Evolutionary conservation across 2,888 invertebrate genomes (phyloP).

Genomic region (Hydrotaea cyrtoneurina): DNA sequence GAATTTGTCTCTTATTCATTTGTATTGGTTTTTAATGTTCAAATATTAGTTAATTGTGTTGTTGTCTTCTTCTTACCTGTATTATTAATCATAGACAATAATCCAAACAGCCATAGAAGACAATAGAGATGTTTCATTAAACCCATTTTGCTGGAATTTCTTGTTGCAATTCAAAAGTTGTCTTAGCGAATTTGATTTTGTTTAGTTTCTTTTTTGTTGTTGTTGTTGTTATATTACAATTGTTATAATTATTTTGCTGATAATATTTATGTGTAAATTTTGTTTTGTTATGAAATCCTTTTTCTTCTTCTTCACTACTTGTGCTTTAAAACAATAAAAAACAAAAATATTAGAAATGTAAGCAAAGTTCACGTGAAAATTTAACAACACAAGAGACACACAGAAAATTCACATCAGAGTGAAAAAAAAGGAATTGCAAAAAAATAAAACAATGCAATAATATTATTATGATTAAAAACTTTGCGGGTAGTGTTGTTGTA

Average conservation of each 20-base stretch:
- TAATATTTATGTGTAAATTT: neutral
- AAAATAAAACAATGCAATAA: constrained; percentile 5
- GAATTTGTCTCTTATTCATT: too few species aligned
- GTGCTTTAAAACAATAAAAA: constrained; percentile 15
- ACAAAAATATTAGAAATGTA: neutral
- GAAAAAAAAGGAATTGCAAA: neutral
- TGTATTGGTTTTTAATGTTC: neutral
- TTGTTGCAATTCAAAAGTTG: constrained; percentile 46
- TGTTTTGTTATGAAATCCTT: constrained; percentile 17
- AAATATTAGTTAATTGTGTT: neutral
- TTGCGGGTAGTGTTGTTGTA: constrained; percentile 1
- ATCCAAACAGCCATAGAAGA: constrained; percentile 78
- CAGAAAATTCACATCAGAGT: constrained; percentile 17
- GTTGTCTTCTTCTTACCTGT: constrained; percentile 75
- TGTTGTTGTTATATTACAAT: constrained; percentile 16
- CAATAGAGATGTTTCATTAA: constrained; percentile 70
- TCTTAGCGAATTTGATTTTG: constrained; percentile 70
- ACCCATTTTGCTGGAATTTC: constrained; percentile 72
- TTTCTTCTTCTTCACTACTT: constrained; percentile 1
- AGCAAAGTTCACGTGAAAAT: constrained; percentile 30
- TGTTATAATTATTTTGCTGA: constrained; percentile 18
- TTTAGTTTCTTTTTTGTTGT: constrained; percentile 68
- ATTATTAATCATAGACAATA: constrained; percentile 77
- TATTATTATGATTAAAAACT: neutral
- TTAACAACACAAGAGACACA: constrained; percentile 5